A percentile compares a stretch with the other conserved stretches of the same genome.
These are phyloP conservation scores for Protomyctophum bolini DNA, from an alignment of 2,113 vertebrate species.

Conservation along the genomic window DNA sequence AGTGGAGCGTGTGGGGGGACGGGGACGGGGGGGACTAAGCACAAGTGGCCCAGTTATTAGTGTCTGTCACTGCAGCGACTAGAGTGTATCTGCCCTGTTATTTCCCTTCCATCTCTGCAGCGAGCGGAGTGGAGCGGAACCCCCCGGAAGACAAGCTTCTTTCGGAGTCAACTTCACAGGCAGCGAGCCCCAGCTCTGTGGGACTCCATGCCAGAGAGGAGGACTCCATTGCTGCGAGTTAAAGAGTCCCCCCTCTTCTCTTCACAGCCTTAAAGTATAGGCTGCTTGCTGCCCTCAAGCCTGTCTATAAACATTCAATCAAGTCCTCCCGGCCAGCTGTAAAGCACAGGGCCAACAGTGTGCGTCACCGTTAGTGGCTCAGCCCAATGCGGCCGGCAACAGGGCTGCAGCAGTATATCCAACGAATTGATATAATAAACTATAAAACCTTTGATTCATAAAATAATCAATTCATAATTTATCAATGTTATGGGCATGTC, in stretches of 20 bases:
- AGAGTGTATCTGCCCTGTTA: constrained; percentile 27
- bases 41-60: constrained; percentile 8
- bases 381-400: background rate
- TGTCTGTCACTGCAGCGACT: constrained; percentile 17
- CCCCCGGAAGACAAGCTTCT: constrained; percentile 26
- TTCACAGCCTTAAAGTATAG: constrained; percentile 23
- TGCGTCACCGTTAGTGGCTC: constrained; percentile 16
- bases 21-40: no score
- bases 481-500: no score
- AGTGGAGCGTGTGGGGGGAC: constrained; percentile 5
- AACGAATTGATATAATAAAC: no score
- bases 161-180: constrained; percentile 35
- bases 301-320: constrained; percentile 28
- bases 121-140: constrained; percentile 39
- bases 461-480: no score
- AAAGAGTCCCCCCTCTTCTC: background rate
- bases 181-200: constrained; percentile 21
- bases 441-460: no score
- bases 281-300: constrained; percentile 25
- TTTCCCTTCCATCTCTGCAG: constrained; percentile 24
- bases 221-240: constrained; percentile 4
- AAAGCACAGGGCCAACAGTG: background rate
- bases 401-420: no score
- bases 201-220: constrained; percentile 10
- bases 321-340: constrained; percentile 27